phyloP scores from a whole-genome alignment of 1,140 invertebrate genomes.

The Hermatobates lingyangjiaoensis region DNA sequence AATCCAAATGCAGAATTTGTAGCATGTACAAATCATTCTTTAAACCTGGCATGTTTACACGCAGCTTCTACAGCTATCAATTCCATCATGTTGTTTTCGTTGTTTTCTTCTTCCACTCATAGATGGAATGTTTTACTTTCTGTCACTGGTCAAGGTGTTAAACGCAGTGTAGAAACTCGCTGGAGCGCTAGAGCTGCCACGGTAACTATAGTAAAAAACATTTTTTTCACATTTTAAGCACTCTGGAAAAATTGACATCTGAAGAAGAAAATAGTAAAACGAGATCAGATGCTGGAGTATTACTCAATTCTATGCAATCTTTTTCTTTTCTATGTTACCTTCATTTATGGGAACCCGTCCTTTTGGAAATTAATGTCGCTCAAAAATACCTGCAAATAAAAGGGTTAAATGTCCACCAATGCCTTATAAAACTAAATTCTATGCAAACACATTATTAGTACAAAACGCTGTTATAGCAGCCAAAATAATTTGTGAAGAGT shows the following conservation, averaged over 20 bases:
- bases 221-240: not conserved
- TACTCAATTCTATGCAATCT: not conserved
- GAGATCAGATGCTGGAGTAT: not conserved
- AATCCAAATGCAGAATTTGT: conserved; percentile 8
- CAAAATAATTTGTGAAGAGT: not conserved
- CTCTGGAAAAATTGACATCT: not conserved
- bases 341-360: not conserved
- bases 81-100: not conserved
- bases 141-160: not conserved
- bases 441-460: not conserved
- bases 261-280: not conserved
- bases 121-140: not conserved
- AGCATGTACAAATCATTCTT: conserved; percentile 11
- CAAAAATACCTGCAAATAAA: not conserved
- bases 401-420: not conserved
- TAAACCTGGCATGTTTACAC: conserved; percentile 13
- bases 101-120: not conserved
- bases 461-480: not conserved
- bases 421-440: not conserved
- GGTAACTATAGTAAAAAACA: not conserved
- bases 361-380: not conserved
- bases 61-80: not conserved
- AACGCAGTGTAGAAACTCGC: not conserved
- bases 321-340: not conserved
- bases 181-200: not conserved